A percentile compares a stretch with the other conserved stretches of the same genome.
These are phyloP conservation scores for Tinea pellionella DNA, from an alignment of 2,888 invertebrate genomes.

Conservation along the genomic window DNA sequence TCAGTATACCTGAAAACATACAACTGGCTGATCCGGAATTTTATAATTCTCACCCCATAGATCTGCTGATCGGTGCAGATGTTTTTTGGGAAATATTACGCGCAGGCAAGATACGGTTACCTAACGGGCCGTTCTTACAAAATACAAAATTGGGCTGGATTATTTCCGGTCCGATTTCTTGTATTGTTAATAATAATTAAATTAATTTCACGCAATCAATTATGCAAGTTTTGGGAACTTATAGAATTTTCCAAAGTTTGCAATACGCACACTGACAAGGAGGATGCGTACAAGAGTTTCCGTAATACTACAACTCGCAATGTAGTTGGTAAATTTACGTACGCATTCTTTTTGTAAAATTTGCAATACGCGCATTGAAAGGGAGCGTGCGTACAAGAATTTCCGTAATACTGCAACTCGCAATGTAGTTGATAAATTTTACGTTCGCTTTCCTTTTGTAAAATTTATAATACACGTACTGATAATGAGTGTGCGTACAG, in stretches of 20 bases:
- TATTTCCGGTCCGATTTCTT: conserved; percentile 17
- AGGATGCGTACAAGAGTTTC: conserved; percentile 19
- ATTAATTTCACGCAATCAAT: conserved; percentile 16
- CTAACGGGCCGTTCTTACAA: conserved; percentile 18
- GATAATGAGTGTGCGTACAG: too few species aligned
- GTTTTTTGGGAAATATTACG: conserved; percentile 20
- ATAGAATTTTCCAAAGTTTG: conserved; percentile 16
- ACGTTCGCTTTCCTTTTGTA: too few species aligned
- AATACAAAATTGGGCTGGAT: conserved; percentile 21
- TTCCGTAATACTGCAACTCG: too few species aligned
- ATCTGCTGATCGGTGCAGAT: conserved; percentile 20
- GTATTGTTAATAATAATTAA: conserved; percentile 13
- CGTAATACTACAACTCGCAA: conserved; percentile 17
- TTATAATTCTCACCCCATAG: conserved; percentile 16
- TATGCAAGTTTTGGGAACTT: conserved; percentile 19
- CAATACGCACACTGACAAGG: conserved; percentile 1
- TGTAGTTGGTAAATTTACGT: conserved; percentile 19
- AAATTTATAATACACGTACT: too few species aligned
- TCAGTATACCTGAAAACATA: conserved; percentile 13
- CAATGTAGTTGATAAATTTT: too few species aligned
- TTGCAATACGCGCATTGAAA: too few species aligned
- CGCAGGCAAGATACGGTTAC: conserved; percentile 17
- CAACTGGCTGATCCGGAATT: conserved; percentile 19
- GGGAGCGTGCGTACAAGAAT: too few species aligned
- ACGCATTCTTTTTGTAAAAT: too few species aligned